Evolutionary conservation across 2,888 invertebrate species (phyloP).

Genomic region (Ochropleura leucogaster): DNA sequence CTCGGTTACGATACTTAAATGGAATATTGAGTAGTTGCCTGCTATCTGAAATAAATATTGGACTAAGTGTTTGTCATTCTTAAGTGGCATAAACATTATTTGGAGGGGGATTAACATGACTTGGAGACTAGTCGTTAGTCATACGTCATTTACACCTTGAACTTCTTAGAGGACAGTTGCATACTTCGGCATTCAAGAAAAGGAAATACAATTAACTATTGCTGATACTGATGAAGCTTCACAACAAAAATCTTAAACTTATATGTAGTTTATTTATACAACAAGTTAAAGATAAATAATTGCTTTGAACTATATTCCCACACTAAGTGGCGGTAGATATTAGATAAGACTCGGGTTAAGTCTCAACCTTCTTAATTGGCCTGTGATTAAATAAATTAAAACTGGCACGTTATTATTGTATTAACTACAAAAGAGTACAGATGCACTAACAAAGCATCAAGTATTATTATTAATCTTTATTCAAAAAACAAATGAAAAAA

Average conservation of each 20-base stretch:
- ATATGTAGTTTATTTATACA: background rate
- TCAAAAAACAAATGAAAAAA: background rate
- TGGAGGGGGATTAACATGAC: too few relatives aligned
- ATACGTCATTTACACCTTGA: slow-evolving; percentile 31
- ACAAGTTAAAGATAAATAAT: slow-evolving; percentile 18
- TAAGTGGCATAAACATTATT: slow-evolving; percentile 18
- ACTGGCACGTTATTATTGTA: slow-evolving; percentile 20
- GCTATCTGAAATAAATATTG: slow-evolving; percentile 54
- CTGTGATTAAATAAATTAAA: slow-evolving; percentile 26
- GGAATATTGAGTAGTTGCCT: slow-evolving; percentile 62
- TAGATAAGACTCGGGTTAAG: slow-evolving; percentile 34
- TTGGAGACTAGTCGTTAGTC: slow-evolving; percentile 7
- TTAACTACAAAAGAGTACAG: background rate
- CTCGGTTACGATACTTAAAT: slow-evolving; percentile 74
- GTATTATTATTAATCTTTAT: background rate
- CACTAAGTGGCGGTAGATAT: slow-evolving; percentile 1
- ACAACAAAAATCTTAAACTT: background rate
- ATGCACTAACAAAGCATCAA: slow-evolving; percentile 1
- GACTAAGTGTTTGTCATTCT: slow-evolving; percentile 28
- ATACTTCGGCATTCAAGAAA: background rate
- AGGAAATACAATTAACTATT: background rate
- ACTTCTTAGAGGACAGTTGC: slow-evolving; percentile 12
- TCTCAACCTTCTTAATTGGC: slow-evolving; percentile 27
- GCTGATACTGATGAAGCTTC: background rate
- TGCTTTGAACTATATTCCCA: slow-evolving; percentile 10